Evolutionary conservation across 2,797 vertebrate species (phyloP), one percentile per base, ranked within the genome.

Genomic region (Cryptoblepharus egeriae): DNA sequence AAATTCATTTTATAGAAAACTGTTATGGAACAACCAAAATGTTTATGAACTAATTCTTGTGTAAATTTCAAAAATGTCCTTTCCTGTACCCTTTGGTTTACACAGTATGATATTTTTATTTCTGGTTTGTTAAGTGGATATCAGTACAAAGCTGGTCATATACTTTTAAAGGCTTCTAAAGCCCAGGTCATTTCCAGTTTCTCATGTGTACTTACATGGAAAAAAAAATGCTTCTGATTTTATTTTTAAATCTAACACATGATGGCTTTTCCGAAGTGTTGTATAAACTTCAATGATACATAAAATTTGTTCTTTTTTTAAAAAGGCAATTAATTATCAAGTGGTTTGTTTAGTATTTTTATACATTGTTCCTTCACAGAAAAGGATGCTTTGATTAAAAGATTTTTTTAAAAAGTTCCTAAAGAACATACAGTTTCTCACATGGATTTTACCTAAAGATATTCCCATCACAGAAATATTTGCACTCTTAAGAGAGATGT

Each of bases 1-100:
- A 84, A 94, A 96, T 94, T 95, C 88, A 94, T 96, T 96, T 96
- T 96, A 93, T 95, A 96, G 92, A 95, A 93, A 94, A 93, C 91
- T 95, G 92, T 95, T 95, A 94, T 89, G 94, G 88, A 95, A 94
- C 94, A 92, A 95, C 92, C 93, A 94, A 95, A 95, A 95, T 96
- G 93, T 95, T 95, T 96, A 95, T 96, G 95, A 95, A 94, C 85
- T 95, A 85, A 92, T 95, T 95, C 92, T 94, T 96, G 92, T 96
- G 94, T 96, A 93, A 95, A 96, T 95, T 96, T 95, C 90, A 92
- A 95, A n/a, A 94, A 82, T 95, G 94, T 96, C 94, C 92, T 95
- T 95, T 95, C 93, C 91, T 95, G 95, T 96, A 95, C 93, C 80
- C 93, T 94, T 96, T 96, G 95, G 93, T 95, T 96, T 95, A 94